These are phyloP conservation scores for Sarcophilus harrisii DNA, from an alignment of 2,797 vertebrate species.

Conservation along the genomic window DNA sequence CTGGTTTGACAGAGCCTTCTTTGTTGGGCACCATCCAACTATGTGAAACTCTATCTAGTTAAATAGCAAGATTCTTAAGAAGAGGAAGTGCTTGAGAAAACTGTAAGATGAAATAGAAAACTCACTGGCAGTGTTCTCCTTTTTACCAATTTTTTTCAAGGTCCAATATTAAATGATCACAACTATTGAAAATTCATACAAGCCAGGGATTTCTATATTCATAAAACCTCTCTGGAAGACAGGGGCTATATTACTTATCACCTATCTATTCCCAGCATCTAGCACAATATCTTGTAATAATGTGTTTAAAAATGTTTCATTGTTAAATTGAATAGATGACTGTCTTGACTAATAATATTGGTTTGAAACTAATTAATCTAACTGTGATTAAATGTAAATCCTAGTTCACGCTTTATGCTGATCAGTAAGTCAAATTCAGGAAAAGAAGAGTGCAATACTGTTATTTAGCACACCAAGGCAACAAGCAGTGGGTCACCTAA, in stretches of 20 bases:
- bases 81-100: background rate
- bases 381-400: background rate
- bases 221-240: background rate
- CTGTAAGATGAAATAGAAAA: background rate
- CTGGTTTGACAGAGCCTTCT: conserved; percentile 12
- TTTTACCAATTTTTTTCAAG: background rate
- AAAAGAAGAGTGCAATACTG: background rate
- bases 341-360: background rate
- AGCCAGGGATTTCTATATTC: background rate
- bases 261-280: background rate
- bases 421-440: background rate
- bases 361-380: background rate
- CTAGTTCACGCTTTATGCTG: background rate
- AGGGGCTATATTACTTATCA: background rate
- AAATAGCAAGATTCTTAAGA: background rate
- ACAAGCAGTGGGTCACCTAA: background rate
- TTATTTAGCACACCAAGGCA: background rate
- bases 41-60: background rate
- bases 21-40: background rate
- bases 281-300: background rate
- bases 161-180: background rate
- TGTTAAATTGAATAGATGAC: background rate
- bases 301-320: background rate
- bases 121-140: background rate
- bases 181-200: background rate